Conservation (phyloP, 1,140 invertebrate genomes). For the Temnothorax longispinosus region DNA sequence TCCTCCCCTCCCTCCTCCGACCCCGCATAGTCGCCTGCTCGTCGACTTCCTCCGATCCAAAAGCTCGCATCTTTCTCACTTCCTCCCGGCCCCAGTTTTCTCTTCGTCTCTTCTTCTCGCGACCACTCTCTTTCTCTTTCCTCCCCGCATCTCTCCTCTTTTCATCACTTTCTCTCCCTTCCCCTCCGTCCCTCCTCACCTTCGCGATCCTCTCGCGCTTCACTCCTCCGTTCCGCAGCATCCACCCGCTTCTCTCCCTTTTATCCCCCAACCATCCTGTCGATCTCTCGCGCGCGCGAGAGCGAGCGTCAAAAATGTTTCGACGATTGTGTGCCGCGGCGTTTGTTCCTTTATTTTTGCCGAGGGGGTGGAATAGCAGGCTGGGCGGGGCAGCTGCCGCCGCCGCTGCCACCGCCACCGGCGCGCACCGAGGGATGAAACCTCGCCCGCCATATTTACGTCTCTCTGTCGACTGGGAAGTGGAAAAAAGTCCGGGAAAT, state of each 20-base stretch:
- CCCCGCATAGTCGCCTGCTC: conserved; percentile 31
- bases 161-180: conserved; percentile 68
- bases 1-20: conserved; percentile 8
- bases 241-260: neutral
- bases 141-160: neutral
- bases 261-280: neutral
- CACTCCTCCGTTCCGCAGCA: conserved; percentile 34
- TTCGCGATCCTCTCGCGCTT: conserved; percentile 24
- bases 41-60: conserved; percentile 66
- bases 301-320: conserved; percentile 83
- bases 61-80: conserved; percentile 45
- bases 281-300: conserved; percentile 59
- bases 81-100: conserved; percentile 50
- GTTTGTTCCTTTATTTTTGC: conserved; percentile 84
- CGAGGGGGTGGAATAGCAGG: conserved; percentile 81
- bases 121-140: conserved; percentile 62
- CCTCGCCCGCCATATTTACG: conserved; percentile 84
- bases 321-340: conserved; percentile 82
- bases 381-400: conserved; percentile 81
- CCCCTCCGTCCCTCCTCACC: conserved; percentile 54
- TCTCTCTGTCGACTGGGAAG: conserved; percentile 72
- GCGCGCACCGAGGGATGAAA: conserved; percentile 81
- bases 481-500: conserved; percentile 72
- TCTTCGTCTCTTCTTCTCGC: conserved; percentile 67
- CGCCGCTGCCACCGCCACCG: conserved; percentile 67